Percentiles rank a stretch among this genome's conserved stretches.
Evolutionary conservation across 2,113 vertebrate genomes (phyloP).

Genomic region (Cyanoramphus novaezelandiae): DNA sequence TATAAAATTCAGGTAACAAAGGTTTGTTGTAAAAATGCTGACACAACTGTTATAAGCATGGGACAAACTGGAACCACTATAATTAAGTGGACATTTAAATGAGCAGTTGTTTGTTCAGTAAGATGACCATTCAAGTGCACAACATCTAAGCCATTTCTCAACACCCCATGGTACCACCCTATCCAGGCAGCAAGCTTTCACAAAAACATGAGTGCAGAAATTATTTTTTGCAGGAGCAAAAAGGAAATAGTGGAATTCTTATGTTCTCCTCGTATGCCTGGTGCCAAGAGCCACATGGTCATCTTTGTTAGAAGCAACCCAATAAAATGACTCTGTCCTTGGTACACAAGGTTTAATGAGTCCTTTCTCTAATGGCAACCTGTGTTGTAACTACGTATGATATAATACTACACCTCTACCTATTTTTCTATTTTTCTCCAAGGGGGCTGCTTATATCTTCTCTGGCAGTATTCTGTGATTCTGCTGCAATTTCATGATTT

Average conservation of each 20-base stretch:
- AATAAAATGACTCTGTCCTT: neutral
- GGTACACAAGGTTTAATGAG: neutral
- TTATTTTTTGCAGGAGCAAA: neutral
- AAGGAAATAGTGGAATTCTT: neutral
- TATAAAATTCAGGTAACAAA: slow-evolving; percentile 68
- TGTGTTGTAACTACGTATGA: neutral
- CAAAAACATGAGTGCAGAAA: neutral
- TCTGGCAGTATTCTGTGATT: neutral
- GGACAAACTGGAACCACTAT: slow-evolving; percentile 61
- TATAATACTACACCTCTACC: neutral
- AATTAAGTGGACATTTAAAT: slow-evolving; percentile 59
- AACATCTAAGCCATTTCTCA: neutral
- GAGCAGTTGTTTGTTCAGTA: neutral
- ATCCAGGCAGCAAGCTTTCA: neutral
- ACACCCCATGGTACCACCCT: neutral
- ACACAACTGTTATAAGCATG: slow-evolving; percentile 2
- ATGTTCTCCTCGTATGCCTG: neutral
- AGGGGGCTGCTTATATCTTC: neutral
- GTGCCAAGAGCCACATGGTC: neutral
- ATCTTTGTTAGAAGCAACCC: neutral
- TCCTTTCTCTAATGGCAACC: neutral
- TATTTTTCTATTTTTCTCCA: neutral
- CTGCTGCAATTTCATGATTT: neutral
- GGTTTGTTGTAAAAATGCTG: slow-evolving; percentile 55
- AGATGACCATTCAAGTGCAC: neutral